phyloP scores from a whole-genome alignment of 2,797 vertebrate species.

The Lycodopsis pacificus region DNA sequence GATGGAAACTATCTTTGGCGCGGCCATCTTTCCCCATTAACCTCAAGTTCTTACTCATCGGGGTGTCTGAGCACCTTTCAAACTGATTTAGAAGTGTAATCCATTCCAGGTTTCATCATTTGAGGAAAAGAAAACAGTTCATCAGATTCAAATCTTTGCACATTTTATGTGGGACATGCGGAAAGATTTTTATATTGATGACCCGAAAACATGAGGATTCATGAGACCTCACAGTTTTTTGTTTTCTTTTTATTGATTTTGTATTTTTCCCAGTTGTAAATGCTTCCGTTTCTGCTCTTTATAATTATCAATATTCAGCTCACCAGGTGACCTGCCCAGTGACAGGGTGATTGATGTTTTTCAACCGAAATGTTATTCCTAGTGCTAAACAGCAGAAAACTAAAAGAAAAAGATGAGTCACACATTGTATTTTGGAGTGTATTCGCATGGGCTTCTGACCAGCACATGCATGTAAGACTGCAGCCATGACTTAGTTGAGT shows the following conservation, averaged over 20 bases:
- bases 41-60: constrained; percentile 11
- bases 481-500: no score
- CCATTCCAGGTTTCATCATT: constrained; percentile 2
- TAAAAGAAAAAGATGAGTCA: background rate
- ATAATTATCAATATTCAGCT: constrained; percentile 33
- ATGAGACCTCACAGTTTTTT: background rate
- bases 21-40: constrained; percentile 40
- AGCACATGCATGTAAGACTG: background rate
- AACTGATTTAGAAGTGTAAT: constrained; percentile 15
- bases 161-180: background rate
- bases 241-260: background rate
- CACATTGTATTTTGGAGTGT: constrained; percentile 1
- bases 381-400: background rate
- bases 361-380: constrained; percentile 1
- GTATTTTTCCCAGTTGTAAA: background rate
- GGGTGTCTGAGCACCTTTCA: constrained; percentile 30
- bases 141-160: background rate
- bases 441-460: background rate
- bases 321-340: constrained; percentile 22
- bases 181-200: background rate
- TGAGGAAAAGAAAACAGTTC: background rate
- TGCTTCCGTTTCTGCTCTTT: constrained; percentile 6
- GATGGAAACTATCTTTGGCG: constrained; percentile 38
- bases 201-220: background rate
- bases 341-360: background rate